Base-by-base conservation (phyloP, 2,888 invertebrate species). In the Lepeophtheirus nordmannii region DNA sequence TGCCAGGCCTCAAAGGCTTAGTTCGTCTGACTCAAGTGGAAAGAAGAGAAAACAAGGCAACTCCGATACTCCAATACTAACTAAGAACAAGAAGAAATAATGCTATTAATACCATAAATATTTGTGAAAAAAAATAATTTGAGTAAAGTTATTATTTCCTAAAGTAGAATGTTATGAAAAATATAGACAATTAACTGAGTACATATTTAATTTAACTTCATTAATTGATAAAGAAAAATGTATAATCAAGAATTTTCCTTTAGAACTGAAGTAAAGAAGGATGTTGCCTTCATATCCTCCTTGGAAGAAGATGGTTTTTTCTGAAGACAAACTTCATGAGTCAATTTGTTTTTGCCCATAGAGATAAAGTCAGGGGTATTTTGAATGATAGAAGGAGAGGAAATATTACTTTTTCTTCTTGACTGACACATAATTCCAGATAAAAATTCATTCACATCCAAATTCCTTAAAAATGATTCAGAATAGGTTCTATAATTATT, bases 1-100 rank as follows among this genome's bases (percentile, higher is more conserved):
- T 57, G 59, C 68, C 37, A 69, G 69, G 1, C 39, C 41, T 12
- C 69, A 67, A 1, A 68, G 66, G 5, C 68, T 69, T 12, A 39
- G 61, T 17, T 20, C 65, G 53, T 9, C 46, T n/a, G 46, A 62
- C 1, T 14, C 22, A 14, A 30, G 30, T 30, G 30, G 30, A 30
- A 58, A 30, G 58, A 58, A 58, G 22, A n/a, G 58, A n/a, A 58
- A 58, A 20, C 53, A 14, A 46, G 53, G 53, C 5, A 2, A 46
- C 2, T n/a, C 17, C 53, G 53, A 46, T n/a, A 8, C n/a, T n/a
- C 8, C 53, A 17, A 46, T 14, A 5, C 53, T n/a, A 17, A 46
- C n/a, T 17, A 46, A 46, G 53, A 46, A 46, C 8, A 46, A 17
- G 53, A 46, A 46, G 17, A 46, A 46, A 46, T 46, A 46, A 30